Conservation (phyloP, 1,140 invertebrate species). For the Calliopsis andreniformis region DNA sequence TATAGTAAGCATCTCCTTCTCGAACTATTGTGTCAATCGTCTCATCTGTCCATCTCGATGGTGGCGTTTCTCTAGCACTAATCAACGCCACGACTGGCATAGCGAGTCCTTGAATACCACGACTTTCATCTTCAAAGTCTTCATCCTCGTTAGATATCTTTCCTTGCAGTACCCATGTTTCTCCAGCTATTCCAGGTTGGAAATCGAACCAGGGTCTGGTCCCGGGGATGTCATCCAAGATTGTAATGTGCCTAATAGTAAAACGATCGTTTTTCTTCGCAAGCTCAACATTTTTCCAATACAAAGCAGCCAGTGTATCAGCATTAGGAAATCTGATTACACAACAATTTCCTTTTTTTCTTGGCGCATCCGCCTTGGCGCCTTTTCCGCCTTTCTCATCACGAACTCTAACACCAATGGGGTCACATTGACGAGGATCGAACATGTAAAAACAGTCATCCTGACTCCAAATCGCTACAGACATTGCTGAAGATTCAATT, state of each 20-base stretch:
- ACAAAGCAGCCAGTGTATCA: slow-evolving; percentile 52
- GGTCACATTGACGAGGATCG: slow-evolving; percentile 73
- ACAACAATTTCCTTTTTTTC: slow-evolving; percentile 69
- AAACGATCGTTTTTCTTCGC: slow-evolving; percentile 72
- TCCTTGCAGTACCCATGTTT: slow-evolving; percentile 73
- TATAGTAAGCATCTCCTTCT: slow-evolving; percentile 73
- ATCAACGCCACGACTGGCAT: slow-evolving; percentile 70
- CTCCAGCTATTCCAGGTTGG: slow-evolving; percentile 61
- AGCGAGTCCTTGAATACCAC: slow-evolving; percentile 70
- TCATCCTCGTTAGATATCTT: slow-evolving; percentile 67
- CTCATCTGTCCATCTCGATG: slow-evolving; percentile 65
- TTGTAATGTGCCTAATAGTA: slow-evolving; percentile 66
- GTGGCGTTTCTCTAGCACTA: slow-evolving; percentile 60
- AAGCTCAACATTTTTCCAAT: slow-evolving; percentile 66
- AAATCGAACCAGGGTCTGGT: slow-evolving; percentile 72
- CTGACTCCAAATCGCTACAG: slow-evolving; percentile 72
- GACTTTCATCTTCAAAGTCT: slow-evolving; percentile 67
- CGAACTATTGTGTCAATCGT: slow-evolving; percentile 62
- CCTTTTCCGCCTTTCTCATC: slow-evolving; percentile 54
- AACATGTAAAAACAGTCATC: slow-evolving; percentile 74
- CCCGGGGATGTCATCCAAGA: slow-evolving; percentile 70
- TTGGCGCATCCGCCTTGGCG: slow-evolving; percentile 4
- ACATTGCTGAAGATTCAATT: slow-evolving; percentile 68
- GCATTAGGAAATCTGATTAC: slow-evolving; percentile 68
- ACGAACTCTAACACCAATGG: slow-evolving; percentile 54